phyloP scores from a whole-genome alignment of 2,888 invertebrate genomes.

The Chymomyza amoena region DNA sequence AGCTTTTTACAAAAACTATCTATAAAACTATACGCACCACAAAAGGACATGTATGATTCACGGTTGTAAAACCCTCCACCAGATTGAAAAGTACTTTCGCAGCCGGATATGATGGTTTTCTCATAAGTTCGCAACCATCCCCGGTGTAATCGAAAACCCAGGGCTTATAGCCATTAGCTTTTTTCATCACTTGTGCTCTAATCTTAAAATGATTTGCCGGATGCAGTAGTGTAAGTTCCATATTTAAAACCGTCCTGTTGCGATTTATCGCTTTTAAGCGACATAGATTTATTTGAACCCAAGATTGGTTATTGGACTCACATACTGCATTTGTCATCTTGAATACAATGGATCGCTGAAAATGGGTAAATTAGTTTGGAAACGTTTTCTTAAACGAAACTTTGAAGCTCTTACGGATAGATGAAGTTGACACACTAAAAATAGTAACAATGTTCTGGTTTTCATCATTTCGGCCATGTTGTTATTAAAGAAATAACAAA shows the following conservation, averaged over 20 bases:
- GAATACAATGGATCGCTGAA: background rate
- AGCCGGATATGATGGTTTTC: background rate
- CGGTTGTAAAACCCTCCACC: background rate
- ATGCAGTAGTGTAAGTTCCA: background rate
- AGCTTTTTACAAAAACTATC: background rate
- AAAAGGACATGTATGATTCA: background rate
- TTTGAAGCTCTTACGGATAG: too few relatives aligned
- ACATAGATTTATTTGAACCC: conserved; percentile 6
- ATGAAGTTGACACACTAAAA: too few relatives aligned
- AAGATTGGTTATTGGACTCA: conserved; percentile 17
- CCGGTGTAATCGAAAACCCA: background rate
- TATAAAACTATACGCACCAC: background rate
- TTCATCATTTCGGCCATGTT: too few relatives aligned
- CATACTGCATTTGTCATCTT: conserved; percentile 16
- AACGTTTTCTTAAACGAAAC: too few relatives aligned
- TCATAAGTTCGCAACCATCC: background rate
- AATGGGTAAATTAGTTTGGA: too few relatives aligned
- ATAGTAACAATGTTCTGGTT: too few relatives aligned
- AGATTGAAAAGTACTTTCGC: background rate
- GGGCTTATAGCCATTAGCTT: conserved; percentile 14
- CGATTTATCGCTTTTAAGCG: conserved; percentile 6
- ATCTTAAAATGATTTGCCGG: conserved; percentile 1
- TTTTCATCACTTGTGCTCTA: background rate
- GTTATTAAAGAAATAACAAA: too few relatives aligned
- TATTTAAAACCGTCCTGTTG: conserved; percentile 4